Conservation (phyloP, 1,140 invertebrate genomes). For the Brachionus calyciflorus region DNA sequence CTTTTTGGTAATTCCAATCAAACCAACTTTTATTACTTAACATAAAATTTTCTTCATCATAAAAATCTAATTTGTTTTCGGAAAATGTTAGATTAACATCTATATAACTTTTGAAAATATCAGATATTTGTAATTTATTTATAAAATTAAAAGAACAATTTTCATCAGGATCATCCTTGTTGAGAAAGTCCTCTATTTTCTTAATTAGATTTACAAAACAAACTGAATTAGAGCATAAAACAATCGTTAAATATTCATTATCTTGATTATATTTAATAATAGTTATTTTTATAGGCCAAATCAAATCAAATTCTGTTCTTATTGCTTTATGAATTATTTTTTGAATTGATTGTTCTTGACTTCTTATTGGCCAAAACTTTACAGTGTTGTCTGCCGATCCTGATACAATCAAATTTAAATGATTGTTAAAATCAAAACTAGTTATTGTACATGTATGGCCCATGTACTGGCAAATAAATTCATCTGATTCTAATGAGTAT, state of each 20-base stretch:
- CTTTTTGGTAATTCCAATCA: not conserved
- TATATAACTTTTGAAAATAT: not conserved
- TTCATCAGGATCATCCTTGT: not conserved
- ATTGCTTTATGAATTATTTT: not conserved
- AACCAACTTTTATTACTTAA: conserved; percentile 33
- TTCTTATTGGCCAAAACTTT: conserved; percentile 26
- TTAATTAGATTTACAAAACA: not conserved
- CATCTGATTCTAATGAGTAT: not conserved
- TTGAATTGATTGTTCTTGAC: not conserved
- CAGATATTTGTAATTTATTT: not conserved
- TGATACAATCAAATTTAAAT: conserved; percentile 7
- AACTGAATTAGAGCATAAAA: not conserved
- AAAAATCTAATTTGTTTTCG: not conserved
- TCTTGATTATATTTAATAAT: not conserved
- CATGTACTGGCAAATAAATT: conserved; percentile 21
- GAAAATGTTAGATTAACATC: not conserved
- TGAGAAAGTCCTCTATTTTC: conserved; percentile 1
- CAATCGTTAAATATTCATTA: not conserved
- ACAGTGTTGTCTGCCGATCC: conserved; percentile 7
- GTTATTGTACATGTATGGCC: conserved; percentile 38
- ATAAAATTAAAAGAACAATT: not conserved
- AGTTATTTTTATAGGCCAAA: not conserved
- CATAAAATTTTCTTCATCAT: not conserved
- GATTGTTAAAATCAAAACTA: conserved; percentile 12
- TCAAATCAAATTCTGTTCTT: not conserved